Evolutionary conservation across 2,797 vertebrate genomes (phyloP).

Genomic region (Arremon aurantiirostris): DNA sequence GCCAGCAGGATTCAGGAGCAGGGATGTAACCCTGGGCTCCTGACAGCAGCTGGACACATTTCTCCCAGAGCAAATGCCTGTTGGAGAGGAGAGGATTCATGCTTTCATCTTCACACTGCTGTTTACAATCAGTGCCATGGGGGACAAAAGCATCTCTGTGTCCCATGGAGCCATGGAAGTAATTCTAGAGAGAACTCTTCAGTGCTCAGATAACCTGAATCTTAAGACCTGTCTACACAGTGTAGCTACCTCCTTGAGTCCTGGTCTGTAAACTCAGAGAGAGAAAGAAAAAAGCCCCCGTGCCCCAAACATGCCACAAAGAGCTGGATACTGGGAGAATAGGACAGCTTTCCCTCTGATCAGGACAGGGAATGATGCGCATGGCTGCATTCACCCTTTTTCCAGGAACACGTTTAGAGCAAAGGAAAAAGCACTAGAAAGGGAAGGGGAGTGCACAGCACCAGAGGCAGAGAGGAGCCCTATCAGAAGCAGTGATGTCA

Average conservation of each 20-base stretch:
- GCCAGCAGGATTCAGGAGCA: neutral
- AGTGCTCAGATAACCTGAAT: neutral
- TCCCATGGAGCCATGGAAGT: neutral
- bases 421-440: neutral
- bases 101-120: neutral
- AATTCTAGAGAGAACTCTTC: neutral
- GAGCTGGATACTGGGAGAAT: neutral
- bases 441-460: neutral
- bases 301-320: fast-evolving
- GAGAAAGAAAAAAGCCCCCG: neutral
- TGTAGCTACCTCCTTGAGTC: neutral
- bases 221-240: neutral
- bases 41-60: fast-evolving
- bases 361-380: fast-evolving
- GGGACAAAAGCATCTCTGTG: neutral
- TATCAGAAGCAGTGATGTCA: neutral
- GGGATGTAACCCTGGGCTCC: neutral
- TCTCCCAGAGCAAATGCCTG: neutral
- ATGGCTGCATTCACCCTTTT: neutral
- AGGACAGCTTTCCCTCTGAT: neutral
- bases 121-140: neutral
- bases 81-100: neutral
- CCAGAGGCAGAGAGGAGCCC: neutral
- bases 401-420: neutral
- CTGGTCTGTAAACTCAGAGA: neutral